phyloP scores from a whole-genome alignment of 2,113 vertebrate species.

The Ahaetulla prasina region DNA sequence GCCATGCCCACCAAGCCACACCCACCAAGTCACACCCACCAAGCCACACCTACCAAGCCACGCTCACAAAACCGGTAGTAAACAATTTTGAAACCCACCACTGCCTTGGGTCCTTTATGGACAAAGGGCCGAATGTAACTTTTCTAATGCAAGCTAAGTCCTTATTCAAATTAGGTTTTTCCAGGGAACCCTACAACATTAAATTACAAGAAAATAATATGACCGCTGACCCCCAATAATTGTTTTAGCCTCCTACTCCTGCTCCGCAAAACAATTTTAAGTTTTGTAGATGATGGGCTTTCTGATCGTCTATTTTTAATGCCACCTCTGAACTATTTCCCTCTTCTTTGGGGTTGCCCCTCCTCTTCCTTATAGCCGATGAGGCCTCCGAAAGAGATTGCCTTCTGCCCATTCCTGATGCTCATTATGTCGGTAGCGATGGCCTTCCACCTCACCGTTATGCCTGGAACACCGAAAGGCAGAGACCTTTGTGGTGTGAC shows the following conservation, averaged over 20 bases:
- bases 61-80: too few relatives aligned
- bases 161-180: background rate
- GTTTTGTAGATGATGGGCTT: background rate
- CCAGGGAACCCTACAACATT: background rate
- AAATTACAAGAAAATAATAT: background rate
- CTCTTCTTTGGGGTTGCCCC: background rate
- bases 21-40: too few relatives aligned
- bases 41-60: too few relatives aligned
- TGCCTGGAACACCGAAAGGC: constrained; percentile 39
- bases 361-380: background rate
- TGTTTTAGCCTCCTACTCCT: background rate
- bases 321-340: background rate
- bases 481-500: constrained; percentile 44
- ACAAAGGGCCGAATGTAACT: background rate
- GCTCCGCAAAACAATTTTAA: background rate
- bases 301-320: background rate
- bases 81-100: too few relatives aligned
- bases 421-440: constrained; percentile 49
- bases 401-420: constrained; percentile 6
- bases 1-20: too few relatives aligned
- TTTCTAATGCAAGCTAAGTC: background rate
- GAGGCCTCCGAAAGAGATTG: background rate
- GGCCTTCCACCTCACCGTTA: constrained; percentile 61
- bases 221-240: background rate
- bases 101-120: background rate